Base-by-base conservation (phyloP, 2,888 invertebrate species). In the Andrena camellia region DNA sequence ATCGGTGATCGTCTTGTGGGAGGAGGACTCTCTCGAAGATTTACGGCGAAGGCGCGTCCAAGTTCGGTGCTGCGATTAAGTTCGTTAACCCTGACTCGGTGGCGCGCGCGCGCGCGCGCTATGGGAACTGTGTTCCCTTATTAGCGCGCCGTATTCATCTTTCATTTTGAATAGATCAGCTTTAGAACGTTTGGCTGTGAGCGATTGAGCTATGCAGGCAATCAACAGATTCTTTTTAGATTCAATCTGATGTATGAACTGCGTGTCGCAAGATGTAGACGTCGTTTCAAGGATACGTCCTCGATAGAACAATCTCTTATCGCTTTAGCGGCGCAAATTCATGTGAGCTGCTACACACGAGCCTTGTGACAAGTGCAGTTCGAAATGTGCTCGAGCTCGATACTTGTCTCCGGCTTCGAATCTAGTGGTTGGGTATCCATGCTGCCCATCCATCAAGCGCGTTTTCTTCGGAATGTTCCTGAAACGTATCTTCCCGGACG, bases 111-210 rank as follows among this genome's bases (percentile, higher is more conserved):
- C 17, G 54, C 69, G n/a, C 69, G 52, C 7, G 10, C 26, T 31
- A 69, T 57, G 35, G 69, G 54, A 26, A 33, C 35, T 33, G 52
- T 26, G 69, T 26, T 33, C 31, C 6, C 69, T 54, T 69, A 69
- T 57, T 57, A 69, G 57, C 54, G 33, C 20, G 69, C 6, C 5
- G 69, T 31, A 69, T 69, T 69, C 69, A 69, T 35, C 57, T 57
- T 69, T 69, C 57, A 35, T 26, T 8, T 57, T n/a, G 69, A 69
- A 57, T 57, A 57, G 57, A 31, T 35, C 57, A 50, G 31, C 48
- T 29, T 42, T n/a, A 29, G 23, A 20, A 20, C n/a, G 35, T 29
- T 35, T 59, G 48, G 26, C 66, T 67, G n/a, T 48, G 29, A 29
- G 52, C 67, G 26, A 33, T 67, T 23, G 52, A 67, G 67, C 48